phyloP scores from a whole-genome alignment of 2,888 invertebrate species.

The Argyra leucocephala region DNA sequence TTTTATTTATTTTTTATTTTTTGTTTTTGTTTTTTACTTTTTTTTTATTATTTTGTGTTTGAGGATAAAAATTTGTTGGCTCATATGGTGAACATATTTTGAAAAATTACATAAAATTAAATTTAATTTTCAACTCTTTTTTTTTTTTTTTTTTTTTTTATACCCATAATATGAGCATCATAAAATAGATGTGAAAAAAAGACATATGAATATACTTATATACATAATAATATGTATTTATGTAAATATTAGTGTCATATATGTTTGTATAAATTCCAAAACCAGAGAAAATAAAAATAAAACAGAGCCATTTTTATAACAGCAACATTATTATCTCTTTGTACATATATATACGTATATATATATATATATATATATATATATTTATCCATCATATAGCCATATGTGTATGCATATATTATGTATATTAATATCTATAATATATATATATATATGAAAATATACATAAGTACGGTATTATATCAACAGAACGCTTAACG shows the following conservation, averaged over 20 bases:
- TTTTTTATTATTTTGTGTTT: neutral
- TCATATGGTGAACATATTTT: constrained; percentile 6
- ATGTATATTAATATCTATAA: neutral
- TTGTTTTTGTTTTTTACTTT: neutral
- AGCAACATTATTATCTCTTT: neutral
- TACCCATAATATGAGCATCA: neutral
- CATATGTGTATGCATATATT: neutral
- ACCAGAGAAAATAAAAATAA: neutral
- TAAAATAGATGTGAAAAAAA: neutral
- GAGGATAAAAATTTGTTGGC: constrained; percentile 2
- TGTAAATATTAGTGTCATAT: neutral
- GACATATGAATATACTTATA: neutral
- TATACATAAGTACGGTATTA: neutral
- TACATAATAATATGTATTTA: neutral
- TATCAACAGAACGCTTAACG: neutral
- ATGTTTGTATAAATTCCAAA: neutral
- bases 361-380: neutral
- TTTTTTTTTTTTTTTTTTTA: neutral
- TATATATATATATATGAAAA: too few species aligned
- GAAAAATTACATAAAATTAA: constrained; percentile 6
- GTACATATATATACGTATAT: neutral
- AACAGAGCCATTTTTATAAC: neutral
- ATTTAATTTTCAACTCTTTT: constrained; percentile 6
- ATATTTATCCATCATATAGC: neutral
- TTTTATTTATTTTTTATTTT: neutral